Base-by-base conservation (phyloP, 2,888 invertebrate species). In the Sminthurinus aureus region DNA sequence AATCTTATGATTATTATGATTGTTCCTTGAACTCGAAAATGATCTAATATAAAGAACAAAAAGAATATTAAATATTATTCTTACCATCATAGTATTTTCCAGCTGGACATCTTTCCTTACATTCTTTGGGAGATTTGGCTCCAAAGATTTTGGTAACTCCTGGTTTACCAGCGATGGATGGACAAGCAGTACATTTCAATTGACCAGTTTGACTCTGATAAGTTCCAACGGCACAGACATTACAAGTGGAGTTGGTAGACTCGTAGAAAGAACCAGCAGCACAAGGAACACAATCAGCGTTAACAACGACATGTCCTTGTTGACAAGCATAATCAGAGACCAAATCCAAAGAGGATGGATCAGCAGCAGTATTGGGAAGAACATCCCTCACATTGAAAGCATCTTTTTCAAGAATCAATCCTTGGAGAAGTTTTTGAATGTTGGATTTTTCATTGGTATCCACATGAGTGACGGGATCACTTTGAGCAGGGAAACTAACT, bases 171-270 rank as follows among this genome's bases (percentile, higher is more conserved):
- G 96, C 96, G 85, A 97, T 97, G 3, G 93, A 92, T 0, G 98
- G 98, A 90, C 99, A 99, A 78, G 95, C 92, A 77, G 94, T 95
- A 91, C 99, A 99, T 89, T 95, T 95, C 74, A 94, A 91, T 90
- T 97, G 96, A 0, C 97, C 97, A 0, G 95, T 93, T 91, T 97
- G 96, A 85, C 98, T 97, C 91, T 98, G 98, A 90, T 98, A 99
- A 0, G 94, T 95, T 86, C 98, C 98, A 69, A 95, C 92, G 0
- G 96, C 95, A 89, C 98, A 98, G 38, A 95, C 93, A 73, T 94
- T 91, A 90, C 98, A 98, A 22, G 93, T 93, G 89, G 94, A 94
- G 84, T 94, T 94, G 6, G 93, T 93, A 26, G 87, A 93, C 87
- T 96, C 94, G 90, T 95, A 96, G 92, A 92, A 97, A 0, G 96